Base-by-base conservation (phyloP, 2,888 invertebrate genomes). In the Aspidapion aeneum region DNA sequence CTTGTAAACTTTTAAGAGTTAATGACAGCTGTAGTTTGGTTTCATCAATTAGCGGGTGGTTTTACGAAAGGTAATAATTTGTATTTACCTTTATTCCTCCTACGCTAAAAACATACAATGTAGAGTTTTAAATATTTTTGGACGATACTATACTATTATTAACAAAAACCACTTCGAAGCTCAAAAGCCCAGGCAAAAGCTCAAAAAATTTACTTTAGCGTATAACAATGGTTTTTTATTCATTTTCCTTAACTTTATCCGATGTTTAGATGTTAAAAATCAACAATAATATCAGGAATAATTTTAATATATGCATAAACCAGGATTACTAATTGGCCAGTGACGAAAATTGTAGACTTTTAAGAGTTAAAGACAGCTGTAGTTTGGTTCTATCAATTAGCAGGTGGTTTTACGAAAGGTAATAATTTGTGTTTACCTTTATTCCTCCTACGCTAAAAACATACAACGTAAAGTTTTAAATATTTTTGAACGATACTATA, bases 21-120 rank as follows among this genome's bases (percentile, higher is more conserved):
- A 54, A 56, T 59, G n/a, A n/a, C n/a, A n/a, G 19, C 52, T 51
- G 59, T 58, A 55, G 56, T n/a, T n/a, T n/a, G n/a, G n/a, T n/a
- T n/a, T n/a, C n/a, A n/a, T n/a, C n/a, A n/a, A n/a, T n/a, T n/a
- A 60, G 59, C 62, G 61, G 61, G 64, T 64, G 64, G 64, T 58
- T 62, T 57, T 55, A 21, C 35, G 56, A 22, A 62, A 64, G 64
- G 64, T 64, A 64, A 64, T 7, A 7, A 7, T 35, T 35, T 3
- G 3, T 35, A 12, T 35, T 35, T 35, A 61, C 58, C 21, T 57
- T 57, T 51, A n/a, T 61, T 20, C 19, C 51, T n/a, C 22, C 60
- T 51, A n/a, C 59, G 22, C 18, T 54, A 60, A 35, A 35, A 35
- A 35, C 35, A 35, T 35, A 35, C 12, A 35, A n/a, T n/a, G n/a